Evolutionary conservation across 2,797 vertebrate genomes (phyloP).

Genomic region (Ctenosaura bakeri): DNA sequence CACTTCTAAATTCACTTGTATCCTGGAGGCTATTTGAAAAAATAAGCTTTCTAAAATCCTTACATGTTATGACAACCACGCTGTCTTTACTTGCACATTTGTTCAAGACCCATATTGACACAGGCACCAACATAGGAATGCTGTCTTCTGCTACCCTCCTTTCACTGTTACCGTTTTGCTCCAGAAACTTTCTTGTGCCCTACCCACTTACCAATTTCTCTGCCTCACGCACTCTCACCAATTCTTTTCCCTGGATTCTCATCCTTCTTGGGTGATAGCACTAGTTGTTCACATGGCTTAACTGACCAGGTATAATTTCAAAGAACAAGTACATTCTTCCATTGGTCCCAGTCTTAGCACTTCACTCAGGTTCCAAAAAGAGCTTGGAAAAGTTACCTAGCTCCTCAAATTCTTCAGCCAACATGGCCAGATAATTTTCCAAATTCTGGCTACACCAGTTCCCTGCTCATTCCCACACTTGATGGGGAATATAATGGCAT

Average conservation of each 20-base stretch:
- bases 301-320: not conserved
- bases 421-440: too few species aligned
- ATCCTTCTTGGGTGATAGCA: not conserved
- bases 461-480: not conserved
- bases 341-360: not conserved
- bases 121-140: not conserved
- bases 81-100: not conserved
- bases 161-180: not conserved
- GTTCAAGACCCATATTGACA: not conserved
- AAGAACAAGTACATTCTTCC: not conserved
- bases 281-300: not conserved
- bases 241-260: not conserved
- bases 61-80: not conserved
- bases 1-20: slow-evolving; percentile 67
- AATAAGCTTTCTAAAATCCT: slow-evolving; percentile 40
- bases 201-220: not conserved
- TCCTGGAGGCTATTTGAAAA: slow-evolving; percentile 58
- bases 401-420: too few species aligned
- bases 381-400: too few species aligned
- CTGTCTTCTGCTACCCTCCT: not conserved
- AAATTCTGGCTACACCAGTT: not conserved
- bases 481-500: not conserved
- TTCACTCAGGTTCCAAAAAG: not conserved
- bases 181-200: rapidly evolving
- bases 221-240: not conserved